These are phyloP conservation scores for Desoria tigrina DNA, from an alignment of 2,888 invertebrate genomes.

Conservation along the genomic window DNA sequence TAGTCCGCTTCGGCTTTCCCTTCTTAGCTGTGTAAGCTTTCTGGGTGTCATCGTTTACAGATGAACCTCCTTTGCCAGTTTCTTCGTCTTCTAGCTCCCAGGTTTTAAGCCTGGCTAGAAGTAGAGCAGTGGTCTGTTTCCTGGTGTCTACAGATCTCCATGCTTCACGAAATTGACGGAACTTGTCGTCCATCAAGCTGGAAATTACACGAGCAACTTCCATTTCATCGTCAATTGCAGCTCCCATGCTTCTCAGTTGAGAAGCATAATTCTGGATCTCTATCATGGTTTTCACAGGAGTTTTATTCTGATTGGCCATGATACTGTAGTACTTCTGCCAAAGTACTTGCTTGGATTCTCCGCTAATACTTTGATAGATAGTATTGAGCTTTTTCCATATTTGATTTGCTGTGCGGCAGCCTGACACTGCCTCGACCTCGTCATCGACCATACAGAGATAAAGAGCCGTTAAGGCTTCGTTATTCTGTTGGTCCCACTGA, in stretches of 20 bases:
- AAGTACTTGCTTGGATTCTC: constrained; percentile 34
- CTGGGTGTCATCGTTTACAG: not conserved
- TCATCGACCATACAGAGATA: constrained; percentile 30
- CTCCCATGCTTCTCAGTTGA: constrained; percentile 31
- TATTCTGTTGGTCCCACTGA: constrained; percentile 34
- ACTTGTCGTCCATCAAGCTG: constrained; percentile 32
- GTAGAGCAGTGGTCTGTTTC: constrained; percentile 30
- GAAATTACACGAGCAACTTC: constrained; percentile 31
- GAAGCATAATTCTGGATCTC: constrained; percentile 39
- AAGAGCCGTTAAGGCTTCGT: constrained; percentile 30
- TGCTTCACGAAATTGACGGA: constrained; percentile 37
- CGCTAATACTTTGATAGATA: constrained; percentile 34
- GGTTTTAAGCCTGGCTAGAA: constrained; percentile 22
- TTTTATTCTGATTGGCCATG: constrained; percentile 9
- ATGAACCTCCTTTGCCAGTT: not conserved
- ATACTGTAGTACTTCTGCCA: constrained; percentile 33
- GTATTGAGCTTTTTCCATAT: constrained; percentile 35
- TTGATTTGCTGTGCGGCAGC: constrained; percentile 28
- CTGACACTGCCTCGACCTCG: constrained; percentile 30
- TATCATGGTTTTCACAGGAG: constrained; percentile 33
- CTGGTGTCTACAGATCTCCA: constrained; percentile 31
- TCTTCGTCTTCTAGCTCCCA: not conserved
- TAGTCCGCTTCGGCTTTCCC: not conserved
- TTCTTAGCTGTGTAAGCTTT: not conserved
- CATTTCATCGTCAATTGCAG: constrained; percentile 25